Base-by-base conservation (phyloP, 1,140 invertebrate genomes). In the Drosophila bifasciata region DNA sequence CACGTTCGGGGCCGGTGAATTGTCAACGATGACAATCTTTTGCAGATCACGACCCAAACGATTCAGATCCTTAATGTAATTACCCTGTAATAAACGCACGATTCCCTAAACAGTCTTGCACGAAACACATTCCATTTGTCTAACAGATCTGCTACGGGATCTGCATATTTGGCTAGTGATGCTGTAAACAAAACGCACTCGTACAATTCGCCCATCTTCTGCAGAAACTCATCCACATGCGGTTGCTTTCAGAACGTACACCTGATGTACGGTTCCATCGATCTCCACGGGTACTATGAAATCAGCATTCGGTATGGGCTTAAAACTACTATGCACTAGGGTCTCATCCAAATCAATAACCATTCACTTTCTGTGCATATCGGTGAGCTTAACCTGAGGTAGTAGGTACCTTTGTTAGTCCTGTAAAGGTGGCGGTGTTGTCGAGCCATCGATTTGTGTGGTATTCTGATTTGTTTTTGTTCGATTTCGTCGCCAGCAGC, bases 211-310 rank as follows among this genome's bases (percentile, higher is more conserved):
- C 99, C 99, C 95, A 99, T 98, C 89, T 97, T 96, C 89, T 98
- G 96, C 44, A 99, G 94, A 93, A 99, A 99, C 90, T 99, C 98
- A 92, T 99, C 99, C 46, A 99, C 99, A 93, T 98, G 97, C 91
- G 99, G 99, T 93, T 99, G 94, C 94, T 99, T n/a, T 99, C 91
- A 99, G 94, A 53, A 99, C 99, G 93, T 99, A 99, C 76, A 99
- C 98, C 93, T 99, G 98, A 94, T 99, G 99, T 66, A 99, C 96
- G 23, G 97, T 97, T 52, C 98, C 98, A 93, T 99, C 99, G 90
- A 99, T 99, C 93, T 99, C 99, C 41, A 99, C 99, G 73, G 98
- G 98, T 90, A 99, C 98, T 91, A 99, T 97, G 93, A 99, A 99
- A 93, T 99, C 99, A 64, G 99, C 98, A 94, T 99, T 99, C 93